A percentile compares a stretch with the other conserved stretches of the same genome.
phyloP scores from a whole-genome alignment of 2,797 vertebrate species.

The Selene dorsalis region DNA sequence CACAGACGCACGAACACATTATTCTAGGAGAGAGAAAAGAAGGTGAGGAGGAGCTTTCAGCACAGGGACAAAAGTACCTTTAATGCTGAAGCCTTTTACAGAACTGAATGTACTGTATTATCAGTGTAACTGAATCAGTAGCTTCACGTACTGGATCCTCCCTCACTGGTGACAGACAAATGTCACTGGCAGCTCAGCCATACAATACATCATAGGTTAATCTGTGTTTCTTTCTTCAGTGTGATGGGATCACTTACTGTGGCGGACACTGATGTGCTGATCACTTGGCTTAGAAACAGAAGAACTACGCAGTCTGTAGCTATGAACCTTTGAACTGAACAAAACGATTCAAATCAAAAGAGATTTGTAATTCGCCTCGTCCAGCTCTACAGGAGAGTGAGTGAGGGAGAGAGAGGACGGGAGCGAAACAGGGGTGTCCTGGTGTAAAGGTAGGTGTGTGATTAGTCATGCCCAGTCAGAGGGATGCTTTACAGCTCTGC shows the following conservation, averaged over 20 bases:
- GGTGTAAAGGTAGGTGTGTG: constrained; percentile 16
- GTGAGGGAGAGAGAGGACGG: background rate
- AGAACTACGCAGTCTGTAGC: background rate
- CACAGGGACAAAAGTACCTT: constrained; percentile 1
- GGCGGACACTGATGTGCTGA: background rate
- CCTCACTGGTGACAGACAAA: background rate
- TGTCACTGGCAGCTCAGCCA: background rate
- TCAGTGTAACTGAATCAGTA: constrained; percentile 5
- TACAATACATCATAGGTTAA: background rate
- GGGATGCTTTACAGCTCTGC: constrained; percentile 30
- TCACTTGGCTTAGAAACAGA: background rate
- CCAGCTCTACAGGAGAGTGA: background rate
- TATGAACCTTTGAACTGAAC: background rate
- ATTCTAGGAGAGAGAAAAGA: constrained; percentile 20
- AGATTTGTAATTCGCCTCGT: constrained; percentile 2
- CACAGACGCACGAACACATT: constrained; percentile 20
- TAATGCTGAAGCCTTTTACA: background rate
- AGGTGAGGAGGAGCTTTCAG: background rate
- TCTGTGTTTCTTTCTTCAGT: background rate
- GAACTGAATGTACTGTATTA: background rate
- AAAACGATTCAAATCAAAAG: constrained; percentile 12
- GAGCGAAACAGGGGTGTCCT: background rate
- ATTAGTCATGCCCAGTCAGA: constrained; percentile 50
- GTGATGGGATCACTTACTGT: background rate
- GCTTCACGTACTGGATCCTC: background rate